Conservation (phyloP, 2,888 invertebrate species). For the Fragum fragum region DNA sequence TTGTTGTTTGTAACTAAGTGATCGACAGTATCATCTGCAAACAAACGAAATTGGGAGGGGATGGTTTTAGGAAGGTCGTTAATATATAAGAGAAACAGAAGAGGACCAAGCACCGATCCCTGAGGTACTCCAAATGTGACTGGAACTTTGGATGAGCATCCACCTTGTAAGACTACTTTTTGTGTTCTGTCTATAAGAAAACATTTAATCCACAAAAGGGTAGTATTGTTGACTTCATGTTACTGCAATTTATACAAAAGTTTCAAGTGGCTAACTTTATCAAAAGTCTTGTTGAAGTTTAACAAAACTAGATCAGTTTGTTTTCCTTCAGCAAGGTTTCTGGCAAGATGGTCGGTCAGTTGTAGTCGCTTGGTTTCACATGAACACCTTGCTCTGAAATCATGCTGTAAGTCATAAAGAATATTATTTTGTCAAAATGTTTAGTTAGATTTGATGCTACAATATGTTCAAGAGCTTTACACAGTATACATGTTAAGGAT, state of each 20-base stretch:
- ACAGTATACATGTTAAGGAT: too few species aligned
- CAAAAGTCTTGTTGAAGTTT: too few species aligned
- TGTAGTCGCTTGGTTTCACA: too few species aligned
- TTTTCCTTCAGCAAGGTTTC: too few species aligned
- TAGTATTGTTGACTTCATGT: constrained; percentile 20
- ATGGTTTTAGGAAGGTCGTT: constrained; percentile 8
- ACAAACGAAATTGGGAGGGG: constrained; percentile 1
- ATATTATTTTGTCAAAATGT: too few species aligned
- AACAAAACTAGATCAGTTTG: too few species aligned
- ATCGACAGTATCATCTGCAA: constrained; percentile 9
- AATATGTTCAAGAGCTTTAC: too few species aligned
- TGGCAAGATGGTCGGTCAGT: too few species aligned
- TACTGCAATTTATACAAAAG: constrained; percentile 21
- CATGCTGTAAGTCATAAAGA: too few species aligned
- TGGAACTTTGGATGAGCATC: neutral
- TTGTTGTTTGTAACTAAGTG: neutral
- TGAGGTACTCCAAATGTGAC: neutral
- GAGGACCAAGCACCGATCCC: constrained; percentile 1
- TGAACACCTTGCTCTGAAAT: too few species aligned
- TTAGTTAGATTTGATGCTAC: too few species aligned
- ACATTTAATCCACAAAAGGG: constrained; percentile 19
- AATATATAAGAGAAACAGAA: constrained; percentile 1
- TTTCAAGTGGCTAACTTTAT: too few species aligned
- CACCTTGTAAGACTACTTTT: neutral
- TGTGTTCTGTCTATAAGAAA: constrained; percentile 33